Percentiles rank a stretch among this genome's conserved stretches.
Evolutionary conservation across 2,888 invertebrate genomes (phyloP).

Genomic region (Craniophora ligustri): DNA sequence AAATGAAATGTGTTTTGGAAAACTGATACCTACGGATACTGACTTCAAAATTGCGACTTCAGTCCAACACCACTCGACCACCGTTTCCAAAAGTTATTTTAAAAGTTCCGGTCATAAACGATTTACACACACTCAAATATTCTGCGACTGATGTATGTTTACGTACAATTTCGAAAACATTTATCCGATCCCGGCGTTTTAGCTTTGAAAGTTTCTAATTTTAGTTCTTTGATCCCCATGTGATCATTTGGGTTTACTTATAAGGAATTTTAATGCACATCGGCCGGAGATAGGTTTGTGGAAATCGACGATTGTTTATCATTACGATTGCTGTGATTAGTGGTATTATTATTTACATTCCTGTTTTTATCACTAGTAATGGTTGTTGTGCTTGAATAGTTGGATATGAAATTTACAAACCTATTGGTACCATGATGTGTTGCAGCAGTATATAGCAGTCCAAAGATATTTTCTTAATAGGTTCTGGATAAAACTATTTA

Average conservation of each 20-base stretch:
- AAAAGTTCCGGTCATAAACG: slow-evolving; percentile 64
- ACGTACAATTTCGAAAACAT: slow-evolving; percentile 77
- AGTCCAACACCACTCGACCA: slow-evolving; percentile 4
- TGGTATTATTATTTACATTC: slow-evolving; percentile 9
- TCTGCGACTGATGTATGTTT: slow-evolving; percentile 67
- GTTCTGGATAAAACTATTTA: too few relatives aligned
- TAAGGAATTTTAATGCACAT: slow-evolving; percentile 63
- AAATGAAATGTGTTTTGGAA: slow-evolving; percentile 9
- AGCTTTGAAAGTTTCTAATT: slow-evolving; percentile 72
- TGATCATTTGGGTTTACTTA: slow-evolving; percentile 64
- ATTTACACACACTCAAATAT: slow-evolving; percentile 60
- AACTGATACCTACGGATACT: slow-evolving; percentile 16
- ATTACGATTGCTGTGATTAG: slow-evolving; percentile 29
- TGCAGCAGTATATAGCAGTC: too few relatives aligned
- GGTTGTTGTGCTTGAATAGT: slow-evolving; percentile 1
- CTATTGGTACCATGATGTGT: too few relatives aligned
- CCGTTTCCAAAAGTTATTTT: slow-evolving; percentile 39
- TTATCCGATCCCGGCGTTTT: slow-evolving; percentile 65
- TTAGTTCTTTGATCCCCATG: slow-evolving; percentile 77
- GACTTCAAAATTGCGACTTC: slow-evolving; percentile 20
- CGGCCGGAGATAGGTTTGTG: slow-evolving; percentile 38
- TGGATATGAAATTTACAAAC: background rate
- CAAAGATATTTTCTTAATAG: too few relatives aligned
- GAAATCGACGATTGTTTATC: slow-evolving; percentile 38
- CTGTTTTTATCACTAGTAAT: background rate